A percentile compares a stretch with the other conserved stretches of the same genome.
phyloP scores from a whole-genome alignment of 1,140 invertebrate species.

The Nilaparvata lugens region DNA sequence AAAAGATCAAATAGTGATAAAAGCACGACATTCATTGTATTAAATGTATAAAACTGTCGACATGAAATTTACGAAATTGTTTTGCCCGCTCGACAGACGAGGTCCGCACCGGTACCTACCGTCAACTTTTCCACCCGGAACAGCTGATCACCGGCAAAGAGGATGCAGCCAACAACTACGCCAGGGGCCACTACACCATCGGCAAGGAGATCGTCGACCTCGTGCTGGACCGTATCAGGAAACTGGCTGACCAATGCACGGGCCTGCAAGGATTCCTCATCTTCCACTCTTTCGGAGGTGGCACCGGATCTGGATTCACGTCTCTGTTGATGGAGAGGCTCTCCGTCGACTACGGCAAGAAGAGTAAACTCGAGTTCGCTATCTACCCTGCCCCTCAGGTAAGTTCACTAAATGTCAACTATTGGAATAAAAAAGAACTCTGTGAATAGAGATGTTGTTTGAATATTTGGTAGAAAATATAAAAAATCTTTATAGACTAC shows the following conservation, averaged over 20 bases:
- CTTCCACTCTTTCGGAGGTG: conserved; percentile 69
- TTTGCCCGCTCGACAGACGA: conserved; percentile 40
- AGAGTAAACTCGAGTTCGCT: conserved; percentile 57
- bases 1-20: no score
- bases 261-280: conserved; percentile 58
- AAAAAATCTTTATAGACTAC: no score
- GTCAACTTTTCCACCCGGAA: conserved; percentile 51
- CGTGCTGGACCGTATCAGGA: conserved; percentile 48
- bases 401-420: no score
- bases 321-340: conserved; percentile 57
- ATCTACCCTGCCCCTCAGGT: conserved; percentile 66
- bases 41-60: no score
- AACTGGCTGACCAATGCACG: conserved; percentile 44
- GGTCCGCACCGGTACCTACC: conserved; percentile 46
- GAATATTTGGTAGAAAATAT: no score
- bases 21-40: no score
- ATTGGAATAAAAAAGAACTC: no score
- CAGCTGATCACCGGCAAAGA: conserved; percentile 56
- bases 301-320: conserved; percentile 59
- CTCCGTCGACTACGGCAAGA: conserved; percentile 57
- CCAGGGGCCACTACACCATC: conserved; percentile 62
- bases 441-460: no score
- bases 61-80: not conserved
- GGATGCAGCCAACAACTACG: conserved; percentile 71
- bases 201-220: conserved; percentile 58